Evolutionary conservation across 2,888 invertebrate species (phyloP).

Genomic region (Spilosoma lubricipeda): DNA sequence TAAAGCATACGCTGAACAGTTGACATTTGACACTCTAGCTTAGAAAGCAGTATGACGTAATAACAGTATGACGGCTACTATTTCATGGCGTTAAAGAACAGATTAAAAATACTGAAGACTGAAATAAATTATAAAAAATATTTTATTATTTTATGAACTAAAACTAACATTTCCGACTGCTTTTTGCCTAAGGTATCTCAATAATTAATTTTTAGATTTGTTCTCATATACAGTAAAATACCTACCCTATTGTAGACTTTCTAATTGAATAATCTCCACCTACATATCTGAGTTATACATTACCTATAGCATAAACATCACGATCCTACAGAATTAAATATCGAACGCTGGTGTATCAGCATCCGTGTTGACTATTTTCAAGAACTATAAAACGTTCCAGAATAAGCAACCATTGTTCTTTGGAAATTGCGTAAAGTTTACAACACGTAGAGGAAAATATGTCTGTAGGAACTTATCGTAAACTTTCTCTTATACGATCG

Average conservation of each 20-base stretch:
- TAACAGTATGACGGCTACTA: no score
- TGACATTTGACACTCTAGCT: no score
- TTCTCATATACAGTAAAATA: no score
- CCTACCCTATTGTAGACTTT: neutral
- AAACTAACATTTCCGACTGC: no score
- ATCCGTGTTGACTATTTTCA: conserved; percentile 31
- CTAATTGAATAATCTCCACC: neutral
- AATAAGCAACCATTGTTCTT: conserved; percentile 37
- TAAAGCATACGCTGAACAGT: no score
- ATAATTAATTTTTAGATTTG: no score
- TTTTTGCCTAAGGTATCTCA: no score
- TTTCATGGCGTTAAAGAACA: no score
- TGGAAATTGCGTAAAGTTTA: conserved; percentile 19
- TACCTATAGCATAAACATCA: conserved; percentile 9
- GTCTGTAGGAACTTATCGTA: neutral
- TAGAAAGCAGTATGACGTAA: no score
- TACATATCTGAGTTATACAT: neutral
- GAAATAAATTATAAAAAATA: no score
- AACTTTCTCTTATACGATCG: conserved; percentile 9
- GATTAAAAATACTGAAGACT: no score
- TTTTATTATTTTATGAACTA: no score
- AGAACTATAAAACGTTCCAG: conserved; percentile 39
- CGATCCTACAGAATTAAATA: conserved; percentile 38
- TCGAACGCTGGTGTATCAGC: conserved; percentile 31
- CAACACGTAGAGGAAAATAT: conserved; percentile 17